Evolutionary conservation across 2,797 vertebrate genomes (phyloP), one percentile per base, ranked within the genome.

Genomic region (Girardinus metallicus): DNA sequence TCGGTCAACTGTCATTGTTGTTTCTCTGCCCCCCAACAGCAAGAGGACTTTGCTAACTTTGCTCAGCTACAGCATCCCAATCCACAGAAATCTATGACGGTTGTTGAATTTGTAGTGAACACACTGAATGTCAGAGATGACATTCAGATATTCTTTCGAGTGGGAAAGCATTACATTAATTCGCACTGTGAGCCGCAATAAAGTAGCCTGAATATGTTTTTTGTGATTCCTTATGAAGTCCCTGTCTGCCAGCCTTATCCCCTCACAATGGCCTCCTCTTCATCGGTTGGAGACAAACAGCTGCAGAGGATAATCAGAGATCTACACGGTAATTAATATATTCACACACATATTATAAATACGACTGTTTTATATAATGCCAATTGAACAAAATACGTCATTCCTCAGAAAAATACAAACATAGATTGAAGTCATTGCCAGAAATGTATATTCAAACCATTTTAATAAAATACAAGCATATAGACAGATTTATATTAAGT

Each of bases 271-370:
- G 95, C 96, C 74, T 93, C 96, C 72, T 93, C 95, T 51, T 88
- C 89, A 76, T 93, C 93, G 44, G 92, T 96, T 34, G 95, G 96
- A 0, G 97, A 99, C 91, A 97, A 95, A 95, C 98, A 99, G 84
- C 96, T 99, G 80, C 97, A 99, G 91, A 97, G 97, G 88, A 97
- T 99, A 92, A 97, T 99, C 92, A 95, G 95, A 83, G 98, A 99
- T 91, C 94, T 99, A 80, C 97, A 97, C 91, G 98, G 98, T 99
- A 96, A 93, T 60, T 23, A 79, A 77, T 5, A 6, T 75, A 13
- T 79, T 73, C 36, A 76, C 79, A 75, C 57, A 44, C 26, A 12
- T 51, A 51, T 12, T n/a, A 2, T 4, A 23, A 12, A 60, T 29
- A 12, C 9, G 1, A 31, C 12, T 60, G 57, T 29, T 51, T 23